Base-by-base conservation (phyloP, 1,140 invertebrate genomes). In the Heliconius eleuchia region DNA sequence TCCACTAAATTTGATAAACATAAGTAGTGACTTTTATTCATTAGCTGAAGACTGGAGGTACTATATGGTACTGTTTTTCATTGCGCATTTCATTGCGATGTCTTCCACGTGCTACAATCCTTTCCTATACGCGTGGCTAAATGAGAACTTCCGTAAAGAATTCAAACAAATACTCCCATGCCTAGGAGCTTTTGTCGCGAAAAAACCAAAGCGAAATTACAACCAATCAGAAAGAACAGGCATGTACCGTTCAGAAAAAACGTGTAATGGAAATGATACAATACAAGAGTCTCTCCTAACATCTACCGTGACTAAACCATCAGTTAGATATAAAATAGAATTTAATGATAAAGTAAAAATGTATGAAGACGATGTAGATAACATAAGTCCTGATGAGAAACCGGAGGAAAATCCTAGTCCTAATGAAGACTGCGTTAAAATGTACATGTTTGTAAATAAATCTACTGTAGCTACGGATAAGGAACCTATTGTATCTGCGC, bases 101-200 rank as follows among this genome's bases (percentile, higher is more conserved):
- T 98, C 96, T 74, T 99, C 98, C 7, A 98, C 98, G 0, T 98
- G 98, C 89, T 99, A 99, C 94, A 99, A 99, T 94, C 98, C 98
- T 0, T 96, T 96, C 82, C 89, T 96, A 86, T 99, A 99, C 92
- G 98, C 99, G 27, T 99, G 99, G 98, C 96, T 99, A 89, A 99
- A 99, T 93, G 99, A 99, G 82, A 99, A 99, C 93, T 99, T 99
- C 90, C 96, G 98, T 55, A 99, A 99, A 92, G 98, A 99, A 91
- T 99, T 99, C 90, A 98, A 98, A 81, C 96, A 97, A 74, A 91
- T 91, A 23, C 91, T 98, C 78, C 97, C 97, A 11, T 97, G 97
- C 91, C 97, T 97, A 82, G 94, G 94, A 78, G 92, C 95, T 30
- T 94, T 95, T 76, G 91, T 90, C 13, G 87, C 86, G 23, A 92